Base-by-base conservation (phyloP, 2,797 vertebrate genomes). In the Distichodus sexfasciatus region DNA sequence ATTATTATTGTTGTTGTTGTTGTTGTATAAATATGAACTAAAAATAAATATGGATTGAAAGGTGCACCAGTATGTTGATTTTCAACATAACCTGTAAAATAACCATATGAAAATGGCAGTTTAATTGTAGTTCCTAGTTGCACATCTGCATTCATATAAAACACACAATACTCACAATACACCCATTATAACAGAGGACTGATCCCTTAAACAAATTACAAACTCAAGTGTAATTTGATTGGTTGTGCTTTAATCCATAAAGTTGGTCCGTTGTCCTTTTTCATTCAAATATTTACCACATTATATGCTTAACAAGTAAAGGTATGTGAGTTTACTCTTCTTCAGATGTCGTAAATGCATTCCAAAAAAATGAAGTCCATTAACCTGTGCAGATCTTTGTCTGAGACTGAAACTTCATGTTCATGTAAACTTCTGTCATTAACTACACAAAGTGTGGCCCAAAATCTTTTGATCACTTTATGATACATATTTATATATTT, bases 361-460 rank as follows among this genome's bases (percentile, higher is more conserved):
- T 71, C 70, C 31, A 71, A 17, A 40, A 61, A 53, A 46, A 46
- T 17, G n/a, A n/a, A 69, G 60, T 26, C 59, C 51, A 57, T 58
- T 74, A 69, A 63, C 72, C 72, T 36, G 44, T 26, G 19, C 33
- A 48, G 21, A 48, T 38, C 33, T 58, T 41, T 69, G 47, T 10
- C 38, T 51, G 11, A 17, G 23, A 55, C 24, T 17, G 1, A 75
- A 33, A 3, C 24, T 66, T 31, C 64, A 47, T 70, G 36, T 68
- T 67, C 38, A 63, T 28, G 26, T 60, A 36, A 60, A 64, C 21
- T 46, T 55, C 15, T 64, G 41, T 35, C 58, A 74, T 68, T 70
- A 48, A 75, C 44, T 51, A 19, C 3, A 15, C 17, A 31, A 51
- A 47, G 46, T 53, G 28, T 46, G 10, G 38, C 36, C 44, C 19